Conservation (phyloP, 2,888 invertebrate species). For the Andrena praecox region DNA sequence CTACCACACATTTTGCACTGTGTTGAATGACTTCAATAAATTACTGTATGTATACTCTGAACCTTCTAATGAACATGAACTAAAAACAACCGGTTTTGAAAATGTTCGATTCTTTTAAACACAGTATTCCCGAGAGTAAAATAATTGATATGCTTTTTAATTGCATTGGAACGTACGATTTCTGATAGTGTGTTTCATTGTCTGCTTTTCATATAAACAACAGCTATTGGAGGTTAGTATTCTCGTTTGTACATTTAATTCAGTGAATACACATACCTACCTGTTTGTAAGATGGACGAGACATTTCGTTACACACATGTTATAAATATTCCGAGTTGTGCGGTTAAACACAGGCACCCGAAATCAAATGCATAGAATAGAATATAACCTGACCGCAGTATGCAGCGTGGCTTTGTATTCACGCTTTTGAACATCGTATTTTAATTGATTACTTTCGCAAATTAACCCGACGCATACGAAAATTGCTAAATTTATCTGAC, state of each 20-base stretch:
- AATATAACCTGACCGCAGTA: conserved; percentile 4
- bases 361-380: conserved; percentile 27
- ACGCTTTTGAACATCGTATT: conserved; percentile 7
- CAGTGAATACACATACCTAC: neutral
- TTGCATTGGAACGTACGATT: neutral
- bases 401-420: conserved; percentile 4
- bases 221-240: neutral
- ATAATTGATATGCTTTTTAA: neutral
- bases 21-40: neutral
- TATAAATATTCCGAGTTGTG: conserved; percentile 25
- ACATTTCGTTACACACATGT: conserved; percentile 5
- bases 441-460: conserved; percentile 17
- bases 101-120: neutral
- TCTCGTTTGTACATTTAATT: neutral
- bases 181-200: neutral
- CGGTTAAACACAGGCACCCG: neutral
- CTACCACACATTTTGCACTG: too few species aligned
- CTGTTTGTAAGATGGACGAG: neutral
- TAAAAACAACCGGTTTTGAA: neutral
- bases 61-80: neutral
- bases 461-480: conserved; percentile 14
- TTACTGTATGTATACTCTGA: neutral
- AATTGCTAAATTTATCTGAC: neutral
- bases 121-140: neutral
- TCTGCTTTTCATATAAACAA: neutral